Base-by-base conservation (phyloP, 2,888 invertebrate species). In the Amorpha juglandis region DNA sequence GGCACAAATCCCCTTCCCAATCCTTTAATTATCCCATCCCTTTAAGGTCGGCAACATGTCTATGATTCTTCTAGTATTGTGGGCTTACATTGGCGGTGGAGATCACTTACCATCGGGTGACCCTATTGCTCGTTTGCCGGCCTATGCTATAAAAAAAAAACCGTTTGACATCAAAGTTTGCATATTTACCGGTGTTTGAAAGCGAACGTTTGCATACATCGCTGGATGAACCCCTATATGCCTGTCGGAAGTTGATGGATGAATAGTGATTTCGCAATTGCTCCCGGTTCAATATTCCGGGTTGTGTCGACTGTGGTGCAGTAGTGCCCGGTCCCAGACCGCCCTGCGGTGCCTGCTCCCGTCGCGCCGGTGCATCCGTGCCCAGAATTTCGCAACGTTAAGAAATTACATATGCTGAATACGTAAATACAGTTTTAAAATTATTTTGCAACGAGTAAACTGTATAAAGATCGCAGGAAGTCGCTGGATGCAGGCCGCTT, bases 361-460 rank as follows among this genome's bases (percentile, higher is more conserved):
- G 66, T 67, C 70, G 70, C 71, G 69, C 74, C 74, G 66, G 71
- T 67, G 65, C 70, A 73, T 66, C 70, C 72, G 70, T 71, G 74
- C 71, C 58, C 67, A 63, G 71, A 78, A 74, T 78, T 71, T 70
- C 73, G 69, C 70, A 78, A 76, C 74, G 75, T 71, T 71, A 78
- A 78, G 73, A 77, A 78, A 77, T 76, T 73, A 72, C 72, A 73
- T 27, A 27, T 73, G 71, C 73, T 72, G 71, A 76, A 80, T 77
- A 73, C 73, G 69, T 69, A 77, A 73, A 75, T 33, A 50, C 19
- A 19, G 19, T 62, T 11, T n/a, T 14, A 27, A 45, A 50, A n/a
- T 52, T 52, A 21, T 55, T 48, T 48, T 53, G 0, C 16, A 55
- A 35, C 16, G 35, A 16, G 0, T 7, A 45, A 45, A 9, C 35